phyloP scores from a whole-genome alignment of 2,113 vertebrate species.

The Cheirogaleus medius region DNA sequence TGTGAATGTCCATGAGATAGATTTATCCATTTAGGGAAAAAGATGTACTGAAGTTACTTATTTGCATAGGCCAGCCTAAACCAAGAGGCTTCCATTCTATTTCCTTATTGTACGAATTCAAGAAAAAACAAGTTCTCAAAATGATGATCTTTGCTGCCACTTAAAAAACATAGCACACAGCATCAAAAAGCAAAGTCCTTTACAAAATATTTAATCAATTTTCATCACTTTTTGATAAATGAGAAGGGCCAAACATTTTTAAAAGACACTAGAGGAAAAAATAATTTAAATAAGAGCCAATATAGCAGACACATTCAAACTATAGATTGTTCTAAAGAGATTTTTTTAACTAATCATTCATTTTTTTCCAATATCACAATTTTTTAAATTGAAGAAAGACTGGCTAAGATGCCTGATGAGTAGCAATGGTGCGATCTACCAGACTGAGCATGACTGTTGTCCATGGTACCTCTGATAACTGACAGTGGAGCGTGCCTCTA shows the following conservation, averaged over 20 bases:
- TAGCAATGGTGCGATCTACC: background rate
- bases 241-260: background rate
- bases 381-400: background rate
- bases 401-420: background rate
- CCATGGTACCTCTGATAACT: background rate
- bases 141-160: background rate
- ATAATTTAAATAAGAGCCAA: background rate
- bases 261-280: background rate
- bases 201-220: background rate
- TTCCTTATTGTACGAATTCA: background rate
- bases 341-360: background rate
- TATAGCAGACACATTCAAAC: background rate
- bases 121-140: background rate
- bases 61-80: background rate
- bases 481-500: background rate
- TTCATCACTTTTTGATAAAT: background rate
- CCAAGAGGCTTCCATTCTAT: background rate
- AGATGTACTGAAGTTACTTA: background rate
- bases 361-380: background rate
- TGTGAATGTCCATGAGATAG: background rate
- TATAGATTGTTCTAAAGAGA: background rate
- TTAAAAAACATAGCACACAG: background rate
- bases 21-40: background rate
- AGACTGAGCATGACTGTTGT: background rate
- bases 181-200: background rate